Conservation (phyloP, 1,140 invertebrate genomes). For the Drosophila setifemur region DNA sequence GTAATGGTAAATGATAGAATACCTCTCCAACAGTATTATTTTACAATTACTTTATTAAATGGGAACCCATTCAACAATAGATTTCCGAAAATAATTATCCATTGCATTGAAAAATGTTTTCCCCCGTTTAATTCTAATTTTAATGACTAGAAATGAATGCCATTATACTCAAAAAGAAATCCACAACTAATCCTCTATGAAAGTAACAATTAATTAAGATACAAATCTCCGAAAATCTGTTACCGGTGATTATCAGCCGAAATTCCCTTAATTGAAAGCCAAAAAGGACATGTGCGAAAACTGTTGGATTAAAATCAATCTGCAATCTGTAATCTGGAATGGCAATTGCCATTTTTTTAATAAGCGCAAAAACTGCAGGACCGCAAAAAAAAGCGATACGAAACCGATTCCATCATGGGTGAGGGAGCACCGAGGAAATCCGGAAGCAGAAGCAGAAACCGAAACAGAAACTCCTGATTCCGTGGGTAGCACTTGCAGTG, state of each 20-base stretch:
- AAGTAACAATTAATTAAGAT: no score
- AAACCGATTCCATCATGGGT: slow-evolving; percentile 15
- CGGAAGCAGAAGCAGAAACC: no score
- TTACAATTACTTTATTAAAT: no score
- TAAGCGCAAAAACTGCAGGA: slow-evolving; percentile 17
- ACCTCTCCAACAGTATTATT: no score
- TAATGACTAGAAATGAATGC: no score
- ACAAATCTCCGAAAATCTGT: background rate
- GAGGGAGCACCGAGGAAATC: slow-evolving; percentile 9
- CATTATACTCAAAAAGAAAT: no score
- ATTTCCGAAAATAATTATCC: no score
- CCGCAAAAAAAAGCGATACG: slow-evolving; percentile 14
- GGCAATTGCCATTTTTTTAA: slow-evolving; percentile 28
- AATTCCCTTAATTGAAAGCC: background rate
- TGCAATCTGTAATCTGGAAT: slow-evolving; percentile 2
- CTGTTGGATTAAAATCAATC: slow-evolving; percentile 16
- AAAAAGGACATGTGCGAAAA: slow-evolving; percentile 9
- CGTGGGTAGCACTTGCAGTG: slow-evolving; percentile 14
- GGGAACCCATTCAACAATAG: no score
- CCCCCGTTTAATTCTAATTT: no score
- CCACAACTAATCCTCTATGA: no score
- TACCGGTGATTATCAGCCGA: background rate
- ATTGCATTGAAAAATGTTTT: no score
- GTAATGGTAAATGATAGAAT: background rate
- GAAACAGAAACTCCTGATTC: slow-evolving; percentile 17